Percentiles rank a stretch among this genome's conserved stretches.
Evolutionary conservation across 2,797 vertebrate genomes (phyloP).

Genomic region (Vespertilio murinus): DNA sequence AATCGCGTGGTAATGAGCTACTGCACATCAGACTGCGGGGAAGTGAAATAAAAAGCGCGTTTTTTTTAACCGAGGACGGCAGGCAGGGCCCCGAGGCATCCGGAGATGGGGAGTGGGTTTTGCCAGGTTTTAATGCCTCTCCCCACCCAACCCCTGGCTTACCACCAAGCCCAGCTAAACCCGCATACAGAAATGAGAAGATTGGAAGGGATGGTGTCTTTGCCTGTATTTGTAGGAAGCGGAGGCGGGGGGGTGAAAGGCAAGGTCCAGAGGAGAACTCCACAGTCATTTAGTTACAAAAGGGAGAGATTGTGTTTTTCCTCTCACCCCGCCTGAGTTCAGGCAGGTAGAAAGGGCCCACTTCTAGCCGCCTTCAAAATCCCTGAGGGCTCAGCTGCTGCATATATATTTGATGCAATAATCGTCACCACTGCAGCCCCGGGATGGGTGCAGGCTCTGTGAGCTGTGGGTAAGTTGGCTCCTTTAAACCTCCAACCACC

Average conservation of each 20-base stretch:
- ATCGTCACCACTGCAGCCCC: background rate
- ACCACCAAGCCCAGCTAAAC: slow-evolving; percentile 44
- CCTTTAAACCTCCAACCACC: background rate
- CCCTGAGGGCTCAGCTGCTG: slow-evolving; percentile 56
- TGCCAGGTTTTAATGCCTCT: slow-evolving; percentile 68
- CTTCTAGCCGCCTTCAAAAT: background rate
- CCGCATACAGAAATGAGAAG: slow-evolving; percentile 16
- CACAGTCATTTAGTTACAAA: slow-evolving; percentile 66
- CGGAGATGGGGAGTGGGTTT: slow-evolving; percentile 27
- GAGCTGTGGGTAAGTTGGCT: background rate
- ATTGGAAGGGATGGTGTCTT: slow-evolving; percentile 66
- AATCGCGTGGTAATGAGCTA: slow-evolving; percentile 42
- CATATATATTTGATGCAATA: slow-evolving; percentile 20
- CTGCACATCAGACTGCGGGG: slow-evolving; percentile 1
- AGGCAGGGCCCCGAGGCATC: slow-evolving; percentile 49
- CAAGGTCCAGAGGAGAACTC: slow-evolving; percentile 52
- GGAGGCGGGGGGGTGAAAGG: slow-evolving; percentile 44
- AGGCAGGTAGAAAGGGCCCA: slow-evolving; percentile 13
- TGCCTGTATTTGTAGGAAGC: slow-evolving; percentile 63
- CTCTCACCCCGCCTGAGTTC: background rate
- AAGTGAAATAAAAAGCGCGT: slow-evolving; percentile 61
- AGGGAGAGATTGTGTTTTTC: slow-evolving; percentile 58
- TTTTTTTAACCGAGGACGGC: slow-evolving; percentile 63
- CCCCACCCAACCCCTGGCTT: slow-evolving; percentile 41
- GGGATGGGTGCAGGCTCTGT: background rate